These are phyloP conservation scores for Discoglossus pictus DNA, from an alignment of 2,797 vertebrate species.

Conservation along the genomic window DNA sequence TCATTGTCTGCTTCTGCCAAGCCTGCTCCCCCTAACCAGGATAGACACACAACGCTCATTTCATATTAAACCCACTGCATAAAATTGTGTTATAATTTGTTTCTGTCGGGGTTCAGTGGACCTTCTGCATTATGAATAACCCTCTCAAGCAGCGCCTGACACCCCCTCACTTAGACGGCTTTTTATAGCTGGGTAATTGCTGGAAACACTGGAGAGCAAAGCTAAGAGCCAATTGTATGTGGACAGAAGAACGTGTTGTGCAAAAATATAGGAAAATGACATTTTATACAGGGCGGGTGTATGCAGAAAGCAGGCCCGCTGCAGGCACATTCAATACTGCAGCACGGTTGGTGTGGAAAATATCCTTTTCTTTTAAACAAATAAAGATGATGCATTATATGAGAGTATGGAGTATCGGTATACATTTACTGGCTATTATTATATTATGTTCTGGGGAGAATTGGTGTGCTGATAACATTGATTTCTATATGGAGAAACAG, in stretches of 20 bases:
- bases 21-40: conserved; percentile 4
- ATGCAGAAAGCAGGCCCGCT: not conserved
- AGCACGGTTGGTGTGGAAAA: no score
- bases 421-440: no score
- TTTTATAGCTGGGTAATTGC: conserved; percentile 30
- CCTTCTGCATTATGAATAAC: not conserved
- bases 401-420: no score
- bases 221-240: not conserved
- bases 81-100: not conserved
- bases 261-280: conserved; percentile 1
- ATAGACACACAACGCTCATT: not conserved
- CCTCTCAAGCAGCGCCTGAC: not conserved
- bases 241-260: conserved; percentile 1
- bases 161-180: conserved; percentile 14
- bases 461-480: no score
- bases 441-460: no score
- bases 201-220: conserved; percentile 5
- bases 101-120: conserved; percentile 17
- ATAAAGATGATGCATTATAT: no score
- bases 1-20: conserved; percentile 7
- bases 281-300: conserved; percentile 6
- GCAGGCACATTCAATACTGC: no score
- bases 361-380: no score
- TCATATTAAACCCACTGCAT: not conserved
- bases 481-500: no score